Conservation (phyloP, 2,888 invertebrate genomes). For the Sarcophaga rosellei region DNA sequence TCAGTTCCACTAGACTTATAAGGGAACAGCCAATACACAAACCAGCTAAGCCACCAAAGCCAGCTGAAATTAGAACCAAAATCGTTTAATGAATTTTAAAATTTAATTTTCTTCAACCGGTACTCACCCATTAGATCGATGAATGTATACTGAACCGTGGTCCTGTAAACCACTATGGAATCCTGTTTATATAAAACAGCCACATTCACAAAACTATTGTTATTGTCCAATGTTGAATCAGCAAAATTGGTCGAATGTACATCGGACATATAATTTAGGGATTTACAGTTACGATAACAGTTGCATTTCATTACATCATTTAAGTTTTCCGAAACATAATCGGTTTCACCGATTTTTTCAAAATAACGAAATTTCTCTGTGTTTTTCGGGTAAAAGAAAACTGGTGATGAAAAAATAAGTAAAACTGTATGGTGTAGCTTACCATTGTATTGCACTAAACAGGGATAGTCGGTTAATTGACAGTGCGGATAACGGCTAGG, state of each 20-base stretch:
- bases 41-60: slow-evolving; percentile 82
- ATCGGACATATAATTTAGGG: slow-evolving; percentile 73
- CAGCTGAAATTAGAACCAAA: slow-evolving; percentile 74
- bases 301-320: slow-evolving; percentile 75
- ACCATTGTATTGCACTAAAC: slow-evolving; percentile 72
- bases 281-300: slow-evolving; percentile 77
- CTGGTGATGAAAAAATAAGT: fast-evolving
- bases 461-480: slow-evolving; percentile 74
- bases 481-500: slow-evolving; percentile 70
- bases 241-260: slow-evolving; percentile 70
- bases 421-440: too few relatives aligned
- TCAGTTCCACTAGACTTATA: slow-evolving; percentile 80
- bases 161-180: slow-evolving; percentile 79
- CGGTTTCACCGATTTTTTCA: slow-evolving; percentile 72
- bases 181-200: slow-evolving; percentile 79
- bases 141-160: slow-evolving; percentile 80
- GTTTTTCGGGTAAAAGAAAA: neutral
- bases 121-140: slow-evolving; percentile 81
- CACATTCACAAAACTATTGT: slow-evolving; percentile 73
- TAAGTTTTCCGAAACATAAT: slow-evolving; percentile 70
- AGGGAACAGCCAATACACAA: slow-evolving; percentile 82
- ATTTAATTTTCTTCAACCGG: too few relatives aligned
- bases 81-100: too few relatives aligned
- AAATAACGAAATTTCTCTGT: slow-evolving; percentile 62
- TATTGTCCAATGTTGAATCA: slow-evolving; percentile 34